phyloP scores from a whole-genome alignment of 92 coral and sea anemone genomes.

The Actinostola sp. region DNA sequence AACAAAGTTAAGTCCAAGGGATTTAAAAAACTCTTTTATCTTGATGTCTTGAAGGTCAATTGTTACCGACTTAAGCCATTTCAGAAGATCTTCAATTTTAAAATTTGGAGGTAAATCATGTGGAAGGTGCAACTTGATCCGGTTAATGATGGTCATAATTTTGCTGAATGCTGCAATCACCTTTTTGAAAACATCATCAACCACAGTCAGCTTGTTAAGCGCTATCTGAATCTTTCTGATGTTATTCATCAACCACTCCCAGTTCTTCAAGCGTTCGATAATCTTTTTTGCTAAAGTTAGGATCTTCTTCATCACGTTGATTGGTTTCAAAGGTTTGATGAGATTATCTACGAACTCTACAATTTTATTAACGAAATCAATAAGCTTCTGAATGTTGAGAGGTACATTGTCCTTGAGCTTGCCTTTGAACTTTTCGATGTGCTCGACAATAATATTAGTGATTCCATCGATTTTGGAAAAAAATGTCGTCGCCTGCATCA shows the following conservation, averaged over 20 bases:
- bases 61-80: conserved; percentile 60
- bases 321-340: conserved; percentile 72
- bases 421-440: conserved; percentile 63
- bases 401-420: conserved; percentile 74
- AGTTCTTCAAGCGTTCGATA: conserved; percentile 54
- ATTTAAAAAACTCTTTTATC: conserved; percentile 74
- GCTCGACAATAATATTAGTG: conserved; percentile 71
- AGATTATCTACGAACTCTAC: conserved; percentile 72
- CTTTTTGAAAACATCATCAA: conserved; percentile 71
- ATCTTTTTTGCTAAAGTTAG: conserved; percentile 72
- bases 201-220: conserved; percentile 61
- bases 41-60: conserved; percentile 66
- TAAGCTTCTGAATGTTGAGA: conserved; percentile 58
- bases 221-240: conserved; percentile 65
- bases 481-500: conserved; percentile 81
- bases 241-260: conserved; percentile 70
- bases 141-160: conserved; percentile 62
- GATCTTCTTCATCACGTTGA: conserved; percentile 71
- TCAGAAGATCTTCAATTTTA: conserved; percentile 63
- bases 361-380: conserved; percentile 75
- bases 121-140: conserved; percentile 71
- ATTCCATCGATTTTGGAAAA: conserved; percentile 72
- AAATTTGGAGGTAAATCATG: conserved; percentile 73
- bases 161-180: conserved; percentile 78
- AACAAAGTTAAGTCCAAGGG: conserved; percentile 48